Evolutionary conservation across 2,797 vertebrate species (phyloP).

Genomic region (Manis javanica): DNA sequence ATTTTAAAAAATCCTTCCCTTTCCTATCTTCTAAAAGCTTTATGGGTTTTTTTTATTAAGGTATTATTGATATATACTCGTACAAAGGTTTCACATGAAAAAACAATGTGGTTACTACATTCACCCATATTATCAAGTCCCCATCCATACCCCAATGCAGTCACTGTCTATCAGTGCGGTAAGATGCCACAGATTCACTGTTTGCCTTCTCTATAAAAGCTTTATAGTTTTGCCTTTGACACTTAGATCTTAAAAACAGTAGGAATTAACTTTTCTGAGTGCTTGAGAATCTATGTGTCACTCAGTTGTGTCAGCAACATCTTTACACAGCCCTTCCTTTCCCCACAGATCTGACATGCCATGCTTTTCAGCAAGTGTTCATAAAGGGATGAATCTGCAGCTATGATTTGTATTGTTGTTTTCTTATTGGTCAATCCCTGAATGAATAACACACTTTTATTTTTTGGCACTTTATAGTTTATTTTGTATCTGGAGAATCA

Average conservation of each 20-base stretch:
- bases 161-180: too few species aligned
- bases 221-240: not conserved
- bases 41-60: too few species aligned
- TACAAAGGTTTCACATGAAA: too few species aligned
- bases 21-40: not conserved
- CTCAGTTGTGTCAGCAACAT: not conserved
- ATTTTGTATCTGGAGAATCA: not conserved
- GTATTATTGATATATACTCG: too few species aligned
- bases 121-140: too few species aligned
- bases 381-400: too few species aligned
- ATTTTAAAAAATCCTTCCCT: not conserved
- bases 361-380: not conserved
- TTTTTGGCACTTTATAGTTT: not conserved
- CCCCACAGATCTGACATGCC: too few species aligned
- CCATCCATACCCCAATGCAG: too few species aligned
- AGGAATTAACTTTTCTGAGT: not conserved
- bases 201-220: not conserved
- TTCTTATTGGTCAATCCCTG: not conserved
- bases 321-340: not conserved
- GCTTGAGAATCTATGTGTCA: not conserved
- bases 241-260: not conserved
- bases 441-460: not conserved
- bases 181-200: too few species aligned
- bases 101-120: too few species aligned
- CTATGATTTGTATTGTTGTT: not conserved